phyloP scores from a whole-genome alignment of 2,113 vertebrate genomes.

The Baryphthengus martii region DNA sequence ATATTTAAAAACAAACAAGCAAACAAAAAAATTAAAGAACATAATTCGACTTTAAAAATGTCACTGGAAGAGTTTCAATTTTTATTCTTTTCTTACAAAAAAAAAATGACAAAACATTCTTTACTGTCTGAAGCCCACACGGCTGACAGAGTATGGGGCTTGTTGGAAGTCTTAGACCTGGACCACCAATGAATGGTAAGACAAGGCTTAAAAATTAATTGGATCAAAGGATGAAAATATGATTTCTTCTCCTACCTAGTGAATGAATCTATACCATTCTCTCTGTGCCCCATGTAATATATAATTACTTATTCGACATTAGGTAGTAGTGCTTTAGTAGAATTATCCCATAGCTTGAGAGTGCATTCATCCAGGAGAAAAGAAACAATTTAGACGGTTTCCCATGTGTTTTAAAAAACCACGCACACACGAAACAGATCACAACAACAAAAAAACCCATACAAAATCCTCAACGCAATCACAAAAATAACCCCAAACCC shows the following conservation, averaged over 20 bases:
- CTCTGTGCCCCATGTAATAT: background rate
- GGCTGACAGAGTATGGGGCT: background rate
- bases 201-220: background rate
- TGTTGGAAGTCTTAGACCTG: background rate
- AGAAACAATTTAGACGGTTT: background rate
- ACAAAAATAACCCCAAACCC: background rate
- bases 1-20: rapidly evolving
- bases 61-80: background rate
- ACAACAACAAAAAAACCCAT: background rate
- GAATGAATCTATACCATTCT: background rate
- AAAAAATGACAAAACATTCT: background rate
- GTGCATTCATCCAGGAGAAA: background rate
- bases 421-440: background rate
- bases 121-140: background rate
- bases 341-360: background rate
- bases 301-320: background rate
- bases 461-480: background rate
- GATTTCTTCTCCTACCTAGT: background rate
- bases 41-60: background rate
- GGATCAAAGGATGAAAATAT: background rate
- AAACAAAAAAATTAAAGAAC: background rate
- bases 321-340: background rate
- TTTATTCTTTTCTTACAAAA: background rate
- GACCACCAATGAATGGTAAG: background rate
- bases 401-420: background rate